Evolutionary conservation across 2,797 vertebrate genomes (phyloP).

Genomic region (Pseudocheirus occidentalis): DNA sequence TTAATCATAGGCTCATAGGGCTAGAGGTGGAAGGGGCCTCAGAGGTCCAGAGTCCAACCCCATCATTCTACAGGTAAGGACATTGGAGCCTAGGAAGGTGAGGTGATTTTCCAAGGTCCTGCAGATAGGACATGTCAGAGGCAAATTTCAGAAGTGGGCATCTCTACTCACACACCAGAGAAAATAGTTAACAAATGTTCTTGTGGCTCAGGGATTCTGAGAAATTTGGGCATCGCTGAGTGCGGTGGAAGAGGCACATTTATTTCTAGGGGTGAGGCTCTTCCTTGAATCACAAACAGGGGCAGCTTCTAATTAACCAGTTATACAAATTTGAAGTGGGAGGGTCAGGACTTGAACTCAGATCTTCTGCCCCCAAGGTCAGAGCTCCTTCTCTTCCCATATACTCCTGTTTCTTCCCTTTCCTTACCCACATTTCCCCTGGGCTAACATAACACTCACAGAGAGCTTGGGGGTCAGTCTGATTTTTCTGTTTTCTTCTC

Average conservation of each 20-base stretch:
- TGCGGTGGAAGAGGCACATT: not conserved
- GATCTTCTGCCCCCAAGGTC: not conserved
- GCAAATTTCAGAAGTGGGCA: not conserved
- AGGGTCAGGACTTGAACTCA: not conserved
- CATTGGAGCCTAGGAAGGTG: not conserved
- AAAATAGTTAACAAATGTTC: not conserved
- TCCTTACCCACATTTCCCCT: not conserved
- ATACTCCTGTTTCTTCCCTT: not conserved
- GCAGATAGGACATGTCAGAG: not conserved
- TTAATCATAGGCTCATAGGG: not conserved
- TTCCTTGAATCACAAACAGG: not conserved
- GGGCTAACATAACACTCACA: not conserved
- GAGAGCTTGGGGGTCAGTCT: not conserved
- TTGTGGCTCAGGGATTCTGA: not conserved
- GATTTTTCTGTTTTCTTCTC: not conserved
- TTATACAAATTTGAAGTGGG: not conserved
- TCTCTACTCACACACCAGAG: not conserved
- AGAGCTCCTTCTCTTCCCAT: not conserved
- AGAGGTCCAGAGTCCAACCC: not conserved
- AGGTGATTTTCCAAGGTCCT: not conserved
- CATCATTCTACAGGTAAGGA: not conserved
- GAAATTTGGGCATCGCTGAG: not conserved
- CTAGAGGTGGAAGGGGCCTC: not conserved
- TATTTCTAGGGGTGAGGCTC: not conserved
- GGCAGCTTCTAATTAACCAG: not conserved